These are phyloP conservation scores for Anguilla japonica DNA, from an alignment of 2,113 vertebrate genomes.

Conservation along the genomic window DNA sequence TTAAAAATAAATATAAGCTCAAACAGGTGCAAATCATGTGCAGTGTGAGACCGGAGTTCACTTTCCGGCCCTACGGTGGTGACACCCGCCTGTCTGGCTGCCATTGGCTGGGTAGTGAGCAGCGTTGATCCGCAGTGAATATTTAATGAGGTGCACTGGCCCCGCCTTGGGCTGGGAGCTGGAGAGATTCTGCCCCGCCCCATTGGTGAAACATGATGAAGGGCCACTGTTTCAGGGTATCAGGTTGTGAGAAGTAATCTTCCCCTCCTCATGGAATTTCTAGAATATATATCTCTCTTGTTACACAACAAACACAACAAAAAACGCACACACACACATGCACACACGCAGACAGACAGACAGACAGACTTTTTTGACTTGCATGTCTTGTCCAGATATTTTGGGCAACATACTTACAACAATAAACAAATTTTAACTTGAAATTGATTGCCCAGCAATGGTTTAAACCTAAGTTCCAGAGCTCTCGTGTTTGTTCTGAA, in stretches of 20 bases:
- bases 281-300: neutral
- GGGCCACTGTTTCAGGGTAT: neutral
- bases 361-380: neutral
- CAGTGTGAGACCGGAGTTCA: slow-evolving; percentile 22
- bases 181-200: neutral
- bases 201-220: neutral
- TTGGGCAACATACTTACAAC: too few species aligned
- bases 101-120: slow-evolving; percentile 48
- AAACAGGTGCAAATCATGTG: neutral
- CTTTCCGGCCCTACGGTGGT: slow-evolving; percentile 40
- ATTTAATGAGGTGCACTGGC: slow-evolving; percentile 58
- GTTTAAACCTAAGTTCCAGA: too few species aligned
- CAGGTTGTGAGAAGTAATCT: neutral
- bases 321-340: neutral
- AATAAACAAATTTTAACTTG: too few species aligned
- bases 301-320: neutral
- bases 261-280: neutral
- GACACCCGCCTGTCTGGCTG: slow-evolving; percentile 36
- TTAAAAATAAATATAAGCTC: slow-evolving; percentile 39
- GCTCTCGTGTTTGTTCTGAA: neutral
- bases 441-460: too few species aligned
- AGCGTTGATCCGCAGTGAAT: slow-evolving; percentile 51
- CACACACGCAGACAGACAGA: neutral
- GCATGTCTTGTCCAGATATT: too few species aligned
- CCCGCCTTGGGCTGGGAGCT: slow-evolving; percentile 42